Percentiles rank a stretch among this genome's conserved stretches.
Conservation (phyloP, 92 coral and sea anemone genomes). For the Bergia puertoricense region DNA sequence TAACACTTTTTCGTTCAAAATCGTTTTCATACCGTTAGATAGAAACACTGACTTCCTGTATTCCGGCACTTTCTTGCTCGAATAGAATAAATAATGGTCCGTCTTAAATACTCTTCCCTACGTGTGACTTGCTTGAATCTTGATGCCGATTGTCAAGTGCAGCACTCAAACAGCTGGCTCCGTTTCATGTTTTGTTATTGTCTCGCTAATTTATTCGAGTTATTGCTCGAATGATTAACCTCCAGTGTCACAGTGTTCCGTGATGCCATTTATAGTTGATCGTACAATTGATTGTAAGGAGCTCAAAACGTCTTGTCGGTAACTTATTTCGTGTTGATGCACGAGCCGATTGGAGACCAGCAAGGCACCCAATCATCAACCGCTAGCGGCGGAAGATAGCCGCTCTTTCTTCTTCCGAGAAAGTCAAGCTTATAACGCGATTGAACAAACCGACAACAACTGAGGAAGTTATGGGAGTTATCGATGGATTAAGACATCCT, state of each 20-base stretch:
- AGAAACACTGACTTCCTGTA: too few species aligned
- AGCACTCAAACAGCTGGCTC: neutral
- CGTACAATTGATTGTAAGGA: neutral
- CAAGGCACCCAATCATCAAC: neutral
- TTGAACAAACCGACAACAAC: neutral
- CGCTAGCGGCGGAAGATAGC: neutral
- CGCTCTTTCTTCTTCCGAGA: neutral
- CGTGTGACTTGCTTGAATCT: too few species aligned
- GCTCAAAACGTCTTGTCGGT: neutral
- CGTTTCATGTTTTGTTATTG: neutral
- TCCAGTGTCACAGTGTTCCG: neutral
- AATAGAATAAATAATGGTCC: too few species aligned
- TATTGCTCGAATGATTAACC: neutral
- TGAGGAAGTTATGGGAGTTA: neutral
- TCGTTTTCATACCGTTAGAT: too few species aligned
- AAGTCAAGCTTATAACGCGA: neutral
- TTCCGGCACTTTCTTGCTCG: too few species aligned
- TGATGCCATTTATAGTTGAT: neutral
- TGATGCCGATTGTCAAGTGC: neutral
- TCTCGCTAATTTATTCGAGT: neutral
- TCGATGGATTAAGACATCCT: slow-evolving; percentile 1
- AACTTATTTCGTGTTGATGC: neutral
- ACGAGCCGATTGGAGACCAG: neutral
- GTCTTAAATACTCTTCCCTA: too few species aligned
- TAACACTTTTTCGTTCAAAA: too few species aligned